phyloP scores from a whole-genome alignment of 2,797 vertebrate species.

The Siniperca scherzeri region DNA sequence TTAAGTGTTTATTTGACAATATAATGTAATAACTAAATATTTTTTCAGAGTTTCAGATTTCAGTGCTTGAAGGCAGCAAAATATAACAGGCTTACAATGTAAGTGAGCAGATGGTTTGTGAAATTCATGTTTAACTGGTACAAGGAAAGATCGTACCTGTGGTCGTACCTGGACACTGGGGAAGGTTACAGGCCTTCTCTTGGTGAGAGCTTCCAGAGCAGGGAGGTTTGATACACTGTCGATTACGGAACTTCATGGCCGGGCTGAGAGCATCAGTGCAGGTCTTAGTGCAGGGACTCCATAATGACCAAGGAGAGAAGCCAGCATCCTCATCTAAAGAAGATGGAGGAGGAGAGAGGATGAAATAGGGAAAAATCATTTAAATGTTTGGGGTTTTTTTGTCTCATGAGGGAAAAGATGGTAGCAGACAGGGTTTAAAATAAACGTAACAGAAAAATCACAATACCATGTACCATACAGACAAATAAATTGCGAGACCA shows the following conservation, averaged over 20 bases:
- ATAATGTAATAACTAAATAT: no score
- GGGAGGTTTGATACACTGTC: slow-evolving; percentile 82
- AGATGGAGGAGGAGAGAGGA: not conserved
- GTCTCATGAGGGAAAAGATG: not conserved
- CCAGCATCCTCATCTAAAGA: slow-evolving; percentile 82
- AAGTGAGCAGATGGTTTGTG: not conserved
- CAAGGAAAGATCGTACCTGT: not conserved
- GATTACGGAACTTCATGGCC: slow-evolving; percentile 83
- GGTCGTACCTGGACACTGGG: slow-evolving; percentile 87
- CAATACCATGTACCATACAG: not conserved
- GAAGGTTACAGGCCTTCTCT: slow-evolving; percentile 90
- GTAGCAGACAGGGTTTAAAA: not conserved
- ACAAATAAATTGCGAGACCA: not conserved
- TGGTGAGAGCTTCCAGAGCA: slow-evolving; percentile 85
- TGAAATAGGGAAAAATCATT: not conserved
- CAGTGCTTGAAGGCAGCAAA: not conserved
- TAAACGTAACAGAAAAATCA: not conserved
- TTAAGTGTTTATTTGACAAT: no score
- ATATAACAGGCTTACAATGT: not conserved
- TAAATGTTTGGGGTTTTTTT: not conserved
- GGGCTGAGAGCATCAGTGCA: slow-evolving; percentile 85
- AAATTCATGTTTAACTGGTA: not conserved
- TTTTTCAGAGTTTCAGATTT: no score
- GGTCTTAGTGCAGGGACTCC: slow-evolving; percentile 88
- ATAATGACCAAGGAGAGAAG: slow-evolving; percentile 86